phyloP scores from a whole-genome alignment of 2,113 vertebrate species.

The Fulmarus glacialis region DNA sequence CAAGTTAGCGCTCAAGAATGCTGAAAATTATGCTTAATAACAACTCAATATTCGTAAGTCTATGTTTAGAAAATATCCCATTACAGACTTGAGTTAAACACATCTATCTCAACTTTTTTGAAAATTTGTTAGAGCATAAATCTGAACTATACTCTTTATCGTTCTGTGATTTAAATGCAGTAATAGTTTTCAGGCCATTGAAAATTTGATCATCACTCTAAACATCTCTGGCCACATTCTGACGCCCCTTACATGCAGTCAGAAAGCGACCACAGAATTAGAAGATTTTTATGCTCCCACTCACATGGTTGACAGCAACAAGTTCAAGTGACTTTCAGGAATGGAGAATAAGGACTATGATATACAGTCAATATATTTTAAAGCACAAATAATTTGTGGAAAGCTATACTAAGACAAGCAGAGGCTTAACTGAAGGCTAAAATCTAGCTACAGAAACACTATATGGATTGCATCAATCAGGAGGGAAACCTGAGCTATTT shows the following conservation, averaged over 20 bases:
- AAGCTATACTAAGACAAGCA: not conserved
- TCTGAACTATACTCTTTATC: not conserved
- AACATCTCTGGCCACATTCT: not conserved
- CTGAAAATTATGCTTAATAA: not conserved
- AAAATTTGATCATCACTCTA: not conserved
- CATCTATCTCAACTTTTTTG: not conserved
- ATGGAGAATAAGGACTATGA: not conserved
- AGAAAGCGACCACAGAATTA: not conserved
- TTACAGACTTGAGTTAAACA: not conserved
- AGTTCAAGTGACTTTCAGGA: not conserved
- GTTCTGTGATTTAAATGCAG: not conserved
- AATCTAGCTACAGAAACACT: not conserved
- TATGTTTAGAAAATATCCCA: not conserved
- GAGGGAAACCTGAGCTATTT: not conserved
- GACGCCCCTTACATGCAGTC: not conserved
- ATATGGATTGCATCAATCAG: not conserved
- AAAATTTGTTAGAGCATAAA: not conserved
- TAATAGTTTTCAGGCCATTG: not conserved
- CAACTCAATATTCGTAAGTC: not conserved
- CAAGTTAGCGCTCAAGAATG: constrained; percentile 28
- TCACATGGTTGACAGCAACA: not conserved
- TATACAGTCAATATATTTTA: not conserved
- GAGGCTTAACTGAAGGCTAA: not conserved
- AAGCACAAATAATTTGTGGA: not conserved
- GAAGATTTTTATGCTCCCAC: not conserved